Conservation (phyloP, 2,113 vertebrate genomes). For the Drymodes brunneopygia region DNA sequence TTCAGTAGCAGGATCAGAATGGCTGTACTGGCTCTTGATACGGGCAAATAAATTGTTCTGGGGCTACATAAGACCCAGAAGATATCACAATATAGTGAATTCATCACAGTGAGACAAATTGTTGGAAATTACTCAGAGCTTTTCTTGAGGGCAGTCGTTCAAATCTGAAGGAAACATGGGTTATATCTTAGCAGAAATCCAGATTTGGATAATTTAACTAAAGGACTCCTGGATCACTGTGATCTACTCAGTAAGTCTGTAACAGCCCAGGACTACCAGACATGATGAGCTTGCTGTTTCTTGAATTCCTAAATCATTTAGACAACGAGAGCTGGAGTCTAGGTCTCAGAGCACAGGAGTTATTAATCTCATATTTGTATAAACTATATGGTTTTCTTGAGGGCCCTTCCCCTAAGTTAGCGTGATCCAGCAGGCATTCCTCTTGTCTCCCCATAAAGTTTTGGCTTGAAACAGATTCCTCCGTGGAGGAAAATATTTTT, state of each 20-base stretch:
- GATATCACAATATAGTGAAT: neutral
- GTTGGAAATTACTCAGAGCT: neutral
- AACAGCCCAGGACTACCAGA: neutral
- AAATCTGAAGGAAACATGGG: neutral
- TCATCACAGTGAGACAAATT: neutral
- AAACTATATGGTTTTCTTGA: neutral
- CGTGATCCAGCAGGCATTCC: accelerated
- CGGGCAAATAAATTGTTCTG: neutral
- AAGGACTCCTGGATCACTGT: neutral
- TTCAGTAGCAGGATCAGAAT: neutral
- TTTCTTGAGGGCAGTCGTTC: neutral
- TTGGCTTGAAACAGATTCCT: neutral
- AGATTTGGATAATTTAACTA: neutral
- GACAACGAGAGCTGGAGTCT: neutral
- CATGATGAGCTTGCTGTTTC: neutral
- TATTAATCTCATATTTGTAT: neutral
- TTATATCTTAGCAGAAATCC: neutral
- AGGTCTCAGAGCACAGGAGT: neutral
- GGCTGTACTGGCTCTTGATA: neutral
- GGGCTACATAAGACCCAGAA: neutral
- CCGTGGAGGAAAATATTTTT: neutral
- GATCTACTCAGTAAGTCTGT: neutral
- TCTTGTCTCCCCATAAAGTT: neutral
- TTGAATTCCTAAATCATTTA: neutral
- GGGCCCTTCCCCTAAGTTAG: neutral